A percentile compares a stretch with the other conserved stretches of the same genome.
These are phyloP conservation scores for Apodemia zela DNA, from an alignment of 2,888 invertebrate species.

Conservation along the genomic window DNA sequence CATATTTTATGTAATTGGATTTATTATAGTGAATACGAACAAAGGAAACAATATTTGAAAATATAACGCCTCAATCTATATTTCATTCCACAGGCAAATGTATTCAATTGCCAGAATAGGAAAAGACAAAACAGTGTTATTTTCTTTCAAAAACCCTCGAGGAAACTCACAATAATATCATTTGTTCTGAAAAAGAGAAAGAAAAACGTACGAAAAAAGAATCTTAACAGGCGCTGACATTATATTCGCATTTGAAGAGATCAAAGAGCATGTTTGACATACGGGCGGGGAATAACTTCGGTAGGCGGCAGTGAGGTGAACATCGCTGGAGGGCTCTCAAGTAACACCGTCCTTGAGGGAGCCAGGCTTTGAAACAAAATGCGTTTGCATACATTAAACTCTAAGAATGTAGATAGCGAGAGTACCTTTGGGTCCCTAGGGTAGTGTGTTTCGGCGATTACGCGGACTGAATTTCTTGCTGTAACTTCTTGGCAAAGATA, in stretches of 20 bases:
- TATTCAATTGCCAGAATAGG: slow-evolving; percentile 55
- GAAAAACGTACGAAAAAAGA: slow-evolving; percentile 50
- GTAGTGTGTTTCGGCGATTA: slow-evolving; percentile 77
- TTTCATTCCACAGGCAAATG: slow-evolving; percentile 52
- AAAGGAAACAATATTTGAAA: slow-evolving; percentile 44
- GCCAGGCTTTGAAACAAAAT: slow-evolving; percentile 79
- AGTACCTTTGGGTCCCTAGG: slow-evolving; percentile 54
- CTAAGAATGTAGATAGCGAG: slow-evolving; percentile 78
- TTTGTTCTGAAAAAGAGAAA: slow-evolving; percentile 45
- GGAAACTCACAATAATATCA: slow-evolving; percentile 51
- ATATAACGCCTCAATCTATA: slow-evolving; percentile 48
- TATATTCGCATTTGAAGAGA: slow-evolving; percentile 77
- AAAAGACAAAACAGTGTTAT: slow-evolving; percentile 60
- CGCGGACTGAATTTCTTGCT: slow-evolving; percentile 72
- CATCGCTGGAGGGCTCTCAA: slow-evolving; percentile 64
- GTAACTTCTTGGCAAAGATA: slow-evolving; percentile 56
- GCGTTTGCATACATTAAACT: slow-evolving; percentile 81
- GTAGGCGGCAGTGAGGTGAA: slow-evolving; percentile 50
- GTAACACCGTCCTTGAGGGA: slow-evolving; percentile 72
- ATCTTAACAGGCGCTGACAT: slow-evolving; percentile 71
- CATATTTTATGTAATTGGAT: slow-evolving; percentile 33
- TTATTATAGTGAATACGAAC: slow-evolving; percentile 31
- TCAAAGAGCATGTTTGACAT: slow-evolving; percentile 76
- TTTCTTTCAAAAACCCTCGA: slow-evolving; percentile 55
- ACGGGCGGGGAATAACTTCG: slow-evolving; percentile 61